Conservation (phyloP, 1,140 invertebrate genomes). For the Pararge aegeria region DNA sequence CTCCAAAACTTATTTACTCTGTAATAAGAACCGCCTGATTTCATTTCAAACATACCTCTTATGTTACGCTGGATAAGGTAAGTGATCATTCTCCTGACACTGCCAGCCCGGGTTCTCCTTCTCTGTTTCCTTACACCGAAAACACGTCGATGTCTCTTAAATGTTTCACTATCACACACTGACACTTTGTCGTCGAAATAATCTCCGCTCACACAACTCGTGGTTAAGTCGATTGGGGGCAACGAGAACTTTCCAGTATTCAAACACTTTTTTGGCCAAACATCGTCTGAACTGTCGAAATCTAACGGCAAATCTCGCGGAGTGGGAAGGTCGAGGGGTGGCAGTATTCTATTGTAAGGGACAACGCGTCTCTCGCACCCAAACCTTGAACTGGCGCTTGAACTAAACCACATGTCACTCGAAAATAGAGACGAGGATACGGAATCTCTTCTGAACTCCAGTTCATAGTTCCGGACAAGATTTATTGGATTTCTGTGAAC, state of each 20-base stretch:
- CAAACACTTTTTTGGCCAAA: slow-evolving; percentile 44
- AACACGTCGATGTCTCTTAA: slow-evolving; percentile 23
- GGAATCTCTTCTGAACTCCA: slow-evolving; percentile 37
- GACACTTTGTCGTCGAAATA: slow-evolving; percentile 25
- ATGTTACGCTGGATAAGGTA: slow-evolving; percentile 46
- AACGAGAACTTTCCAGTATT: slow-evolving; percentile 51
- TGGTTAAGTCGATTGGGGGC: slow-evolving; percentile 52
- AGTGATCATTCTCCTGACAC: slow-evolving; percentile 45
- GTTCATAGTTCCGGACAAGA: slow-evolving; percentile 37
- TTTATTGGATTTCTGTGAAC: slow-evolving; percentile 38
- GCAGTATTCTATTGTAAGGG: slow-evolving; percentile 49
- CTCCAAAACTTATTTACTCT: too few species aligned
- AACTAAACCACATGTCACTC: slow-evolving; percentile 51
- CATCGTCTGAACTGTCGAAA: slow-evolving; percentile 41
- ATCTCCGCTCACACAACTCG: slow-evolving; percentile 21
- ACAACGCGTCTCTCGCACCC: slow-evolving; percentile 38
- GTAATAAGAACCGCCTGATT: too few species aligned
- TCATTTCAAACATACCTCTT: slow-evolving; percentile 48
- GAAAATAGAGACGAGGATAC: slow-evolving; percentile 54
- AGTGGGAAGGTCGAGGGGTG: slow-evolving; percentile 50
- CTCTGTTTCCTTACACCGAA: slow-evolving; percentile 32
- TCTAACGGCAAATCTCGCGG: slow-evolving; percentile 31
- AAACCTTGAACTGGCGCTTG: slow-evolving; percentile 38
- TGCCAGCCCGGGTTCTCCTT: slow-evolving; percentile 27
- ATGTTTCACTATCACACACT: slow-evolving; percentile 29